Evolutionary conservation across 2,797 vertebrate genomes (phyloP).

Genomic region (Eremophila alpestris): DNA sequence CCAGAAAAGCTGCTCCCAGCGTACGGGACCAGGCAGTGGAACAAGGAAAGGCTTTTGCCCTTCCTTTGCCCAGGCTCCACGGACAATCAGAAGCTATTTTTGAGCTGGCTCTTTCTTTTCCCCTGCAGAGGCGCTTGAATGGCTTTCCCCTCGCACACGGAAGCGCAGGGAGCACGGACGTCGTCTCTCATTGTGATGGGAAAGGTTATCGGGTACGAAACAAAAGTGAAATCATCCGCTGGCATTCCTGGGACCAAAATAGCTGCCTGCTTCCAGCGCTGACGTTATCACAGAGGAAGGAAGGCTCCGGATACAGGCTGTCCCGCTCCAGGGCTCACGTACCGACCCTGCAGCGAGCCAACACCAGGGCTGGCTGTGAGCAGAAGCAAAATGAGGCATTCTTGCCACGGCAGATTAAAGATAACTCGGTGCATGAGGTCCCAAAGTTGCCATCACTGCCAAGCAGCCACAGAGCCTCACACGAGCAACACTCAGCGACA

Average conservation of each 20-base stretch:
- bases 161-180: background rate
- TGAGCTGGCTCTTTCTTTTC: conserved; percentile 32
- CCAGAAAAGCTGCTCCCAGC: background rate
- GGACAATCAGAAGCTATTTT: conserved; percentile 63
- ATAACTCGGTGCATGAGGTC: background rate
- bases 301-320: conserved; percentile 17
- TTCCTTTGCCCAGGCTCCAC: conserved; percentile 16
- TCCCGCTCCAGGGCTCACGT: background rate
- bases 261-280: conserved; percentile 10
- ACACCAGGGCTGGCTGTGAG: background rate
- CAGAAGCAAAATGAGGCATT: background rate
- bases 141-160: conserved; percentile 3
- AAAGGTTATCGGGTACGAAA: conserved; percentile 66
- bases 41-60: background rate
- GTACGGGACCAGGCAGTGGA: fast-evolving
- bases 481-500: fast-evolving
- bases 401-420: background rate
- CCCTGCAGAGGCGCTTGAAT: conserved; percentile 32
- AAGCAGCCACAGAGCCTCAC: background rate
- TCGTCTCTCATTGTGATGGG: conserved; percentile 66
- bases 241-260: conserved; percentile 64
- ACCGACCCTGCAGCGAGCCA: background rate
- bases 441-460: background rate
- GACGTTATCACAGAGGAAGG: conserved; percentile 51
- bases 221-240: conserved; percentile 71